phyloP scores from a whole-genome alignment of 2,113 vertebrate genomes.

The Lepidothrix coronata region DNA sequence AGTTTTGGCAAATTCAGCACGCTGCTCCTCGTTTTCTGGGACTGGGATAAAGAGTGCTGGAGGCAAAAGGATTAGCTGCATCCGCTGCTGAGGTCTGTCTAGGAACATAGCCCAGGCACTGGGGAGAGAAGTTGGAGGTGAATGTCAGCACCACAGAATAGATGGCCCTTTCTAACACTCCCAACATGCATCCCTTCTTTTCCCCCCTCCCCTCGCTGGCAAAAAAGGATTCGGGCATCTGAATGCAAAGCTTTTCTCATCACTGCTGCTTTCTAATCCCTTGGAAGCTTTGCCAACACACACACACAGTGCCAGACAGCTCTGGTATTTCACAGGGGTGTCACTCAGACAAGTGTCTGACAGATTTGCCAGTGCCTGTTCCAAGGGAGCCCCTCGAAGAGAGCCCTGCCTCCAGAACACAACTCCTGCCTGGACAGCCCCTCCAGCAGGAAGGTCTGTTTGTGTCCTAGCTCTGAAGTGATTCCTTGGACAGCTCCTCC shows the following conservation, averaged over 20 bases:
- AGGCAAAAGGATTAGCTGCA: constrained; percentile 89
- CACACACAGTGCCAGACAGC: neutral
- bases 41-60: constrained; percentile 87
- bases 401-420: neutral
- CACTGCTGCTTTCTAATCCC: constrained; percentile 3
- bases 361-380: neutral
- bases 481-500: neutral
- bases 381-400: neutral
- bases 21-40: constrained; percentile 80
- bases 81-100: constrained; percentile 90
- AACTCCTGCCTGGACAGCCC: neutral
- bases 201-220: neutral
- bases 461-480: neutral
- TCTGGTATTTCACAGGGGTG: constrained; percentile 1
- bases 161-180: neutral
- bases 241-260: constrained; percentile 43
- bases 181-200: neutral
- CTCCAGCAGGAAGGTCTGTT: neutral
- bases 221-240: constrained; percentile 17
- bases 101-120: constrained; percentile 95
- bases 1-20: constrained; percentile 80
- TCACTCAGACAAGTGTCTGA: neutral
- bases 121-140: neutral
- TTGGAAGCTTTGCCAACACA: constrained; percentile 33
- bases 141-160: neutral